Evolutionary conservation across 2,113 vertebrate species (phyloP).

Genomic region (Panthera uncia): DNA sequence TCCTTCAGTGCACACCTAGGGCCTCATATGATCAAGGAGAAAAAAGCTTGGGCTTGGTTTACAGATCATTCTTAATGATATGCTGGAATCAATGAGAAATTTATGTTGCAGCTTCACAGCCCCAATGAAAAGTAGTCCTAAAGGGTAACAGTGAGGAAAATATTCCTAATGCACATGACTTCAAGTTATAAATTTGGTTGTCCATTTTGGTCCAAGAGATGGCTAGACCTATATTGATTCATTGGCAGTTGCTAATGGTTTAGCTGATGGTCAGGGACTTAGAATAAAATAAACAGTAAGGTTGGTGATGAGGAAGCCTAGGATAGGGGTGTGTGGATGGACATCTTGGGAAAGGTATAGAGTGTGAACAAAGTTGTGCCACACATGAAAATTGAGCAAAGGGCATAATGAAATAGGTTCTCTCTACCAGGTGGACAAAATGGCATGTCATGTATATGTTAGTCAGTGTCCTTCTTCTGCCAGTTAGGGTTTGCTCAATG

Average conservation of each 20-base stretch:
- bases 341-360: not conserved
- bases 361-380: not conserved
- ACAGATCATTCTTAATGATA: not conserved
- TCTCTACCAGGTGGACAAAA: not conserved
- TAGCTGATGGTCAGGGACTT: not conserved
- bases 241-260: not conserved
- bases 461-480: not conserved
- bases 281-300: slow-evolving; percentile 18
- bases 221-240: not conserved
- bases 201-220: not conserved
- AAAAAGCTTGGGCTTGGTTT: not conserved
- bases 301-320: not conserved
- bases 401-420: not conserved
- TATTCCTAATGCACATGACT: not conserved
- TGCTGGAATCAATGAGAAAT: not conserved
- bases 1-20: not conserved
- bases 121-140: not conserved
- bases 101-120: not conserved
- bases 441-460: not conserved
- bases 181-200: not conserved
- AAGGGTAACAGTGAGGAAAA: not conserved
- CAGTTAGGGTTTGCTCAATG: not conserved
- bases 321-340: not conserved
- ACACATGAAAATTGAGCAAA: not conserved
- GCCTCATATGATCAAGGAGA: not conserved